These are phyloP conservation scores for Dermochelys coriacea DNA, from an alignment of 2,797 vertebrate genomes.

Conservation along the genomic window DNA sequence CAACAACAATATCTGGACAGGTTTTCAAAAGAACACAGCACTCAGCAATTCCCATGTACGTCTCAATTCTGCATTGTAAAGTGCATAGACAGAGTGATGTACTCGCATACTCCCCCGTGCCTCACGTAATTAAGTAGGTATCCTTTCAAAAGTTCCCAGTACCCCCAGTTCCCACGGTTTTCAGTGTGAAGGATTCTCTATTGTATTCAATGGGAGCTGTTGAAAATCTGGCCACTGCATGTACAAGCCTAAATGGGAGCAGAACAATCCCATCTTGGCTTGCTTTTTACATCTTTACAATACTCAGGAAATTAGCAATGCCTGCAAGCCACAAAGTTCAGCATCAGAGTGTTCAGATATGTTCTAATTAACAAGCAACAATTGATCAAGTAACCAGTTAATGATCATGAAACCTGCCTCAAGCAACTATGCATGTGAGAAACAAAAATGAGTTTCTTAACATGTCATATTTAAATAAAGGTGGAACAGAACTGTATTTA, in stretches of 20 bases:
- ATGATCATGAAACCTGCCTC: rapidly evolving
- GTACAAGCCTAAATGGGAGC: not conserved
- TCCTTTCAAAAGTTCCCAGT: not conserved
- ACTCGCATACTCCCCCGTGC: not conserved
- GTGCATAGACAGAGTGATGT: not conserved
- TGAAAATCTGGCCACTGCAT: not conserved
- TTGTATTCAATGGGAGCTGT: not conserved
- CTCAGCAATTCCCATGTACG: not conserved
- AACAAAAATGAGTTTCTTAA: not conserved
- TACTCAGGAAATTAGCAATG: rapidly evolving
- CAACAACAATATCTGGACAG: not conserved
- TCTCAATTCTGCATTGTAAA: not conserved
- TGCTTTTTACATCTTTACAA: not conserved
- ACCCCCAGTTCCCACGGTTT: not conserved
- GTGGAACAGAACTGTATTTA: not conserved
- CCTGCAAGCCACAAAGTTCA: not conserved
- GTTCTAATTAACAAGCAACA: not conserved
- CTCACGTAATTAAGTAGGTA: not conserved
- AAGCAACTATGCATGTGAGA: not conserved
- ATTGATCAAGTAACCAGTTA: not conserved
- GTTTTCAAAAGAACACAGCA: not conserved
- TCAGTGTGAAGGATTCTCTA: not conserved
- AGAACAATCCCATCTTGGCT: not conserved
- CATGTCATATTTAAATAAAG: not conserved
- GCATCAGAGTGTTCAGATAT: not conserved